A percentile compares a stretch with the other conserved stretches of the same genome.
These are phyloP conservation scores for Yoshiicerus persimilis DNA, from an alignment of 1,140 invertebrate species.

Conservation along the genomic window DNA sequence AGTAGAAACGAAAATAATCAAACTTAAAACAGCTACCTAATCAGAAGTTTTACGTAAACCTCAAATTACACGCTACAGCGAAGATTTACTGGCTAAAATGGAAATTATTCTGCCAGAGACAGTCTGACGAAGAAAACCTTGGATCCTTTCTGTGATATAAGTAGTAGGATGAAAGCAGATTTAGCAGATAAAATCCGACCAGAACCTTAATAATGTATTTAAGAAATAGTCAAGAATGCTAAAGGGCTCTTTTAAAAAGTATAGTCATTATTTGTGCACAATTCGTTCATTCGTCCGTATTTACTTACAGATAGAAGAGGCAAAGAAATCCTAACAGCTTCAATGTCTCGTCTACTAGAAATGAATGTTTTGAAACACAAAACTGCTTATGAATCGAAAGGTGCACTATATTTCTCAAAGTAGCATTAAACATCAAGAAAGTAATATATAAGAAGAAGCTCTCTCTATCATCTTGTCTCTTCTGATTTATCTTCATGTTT, in stretches of 20 bases:
- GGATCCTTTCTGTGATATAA: not conserved
- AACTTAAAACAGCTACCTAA: not conserved
- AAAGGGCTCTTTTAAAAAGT: not conserved
- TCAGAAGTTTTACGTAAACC: not conserved
- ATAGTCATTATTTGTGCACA: too few relatives aligned
- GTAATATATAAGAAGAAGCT: not conserved
- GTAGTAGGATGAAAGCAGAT: not conserved
- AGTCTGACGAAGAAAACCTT: not conserved
- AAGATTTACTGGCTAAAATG: not conserved
- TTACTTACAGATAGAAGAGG: not conserved
- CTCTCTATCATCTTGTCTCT: not conserved
- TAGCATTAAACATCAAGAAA: not conserved
- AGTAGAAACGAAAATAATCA: not conserved
- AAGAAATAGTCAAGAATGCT: not conserved
- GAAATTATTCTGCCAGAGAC: not conserved
- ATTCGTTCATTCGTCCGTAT: too few relatives aligned
- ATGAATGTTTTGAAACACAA: not conserved
- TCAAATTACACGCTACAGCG: not conserved
- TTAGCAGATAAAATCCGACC: not conserved
- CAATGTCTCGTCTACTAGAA: not conserved
- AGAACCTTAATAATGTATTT: not conserved
- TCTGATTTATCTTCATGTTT: not conserved
- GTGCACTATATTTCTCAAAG: too few relatives aligned
- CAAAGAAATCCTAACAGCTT: too few relatives aligned
- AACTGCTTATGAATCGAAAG: not conserved